A percentile compares a stretch with the other conserved stretches of the same genome.
Evolutionary conservation across 1,140 invertebrate genomes (phyloP).

Genomic region (Tachypleus tridentatus): DNA sequence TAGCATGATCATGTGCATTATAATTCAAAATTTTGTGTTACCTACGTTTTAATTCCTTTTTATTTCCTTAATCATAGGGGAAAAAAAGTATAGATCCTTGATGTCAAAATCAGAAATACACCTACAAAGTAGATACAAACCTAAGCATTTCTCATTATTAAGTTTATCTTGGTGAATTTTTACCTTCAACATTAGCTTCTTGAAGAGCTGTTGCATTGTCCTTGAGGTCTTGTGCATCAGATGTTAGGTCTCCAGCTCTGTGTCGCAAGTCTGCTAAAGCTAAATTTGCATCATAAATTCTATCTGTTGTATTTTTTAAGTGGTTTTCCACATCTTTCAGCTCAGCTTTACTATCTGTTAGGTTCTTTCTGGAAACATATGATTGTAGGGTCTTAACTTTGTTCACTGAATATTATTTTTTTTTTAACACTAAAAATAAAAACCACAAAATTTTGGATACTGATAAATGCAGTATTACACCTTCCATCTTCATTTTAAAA

Average conservation of each 20-base stretch:
- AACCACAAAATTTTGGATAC: no score
- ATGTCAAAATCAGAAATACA: no score
- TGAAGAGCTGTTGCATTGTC: slow-evolving; percentile 80
- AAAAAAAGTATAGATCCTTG: no score
- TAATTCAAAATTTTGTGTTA: no score
- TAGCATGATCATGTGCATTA: no score
- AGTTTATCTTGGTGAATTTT: neutral
- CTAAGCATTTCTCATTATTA: neutral
- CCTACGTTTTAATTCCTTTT: no score
- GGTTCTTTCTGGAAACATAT: slow-evolving; percentile 34
- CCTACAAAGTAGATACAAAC: neutral
- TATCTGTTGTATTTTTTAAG: slow-evolving; percentile 59
- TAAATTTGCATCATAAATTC: slow-evolving; percentile 62
- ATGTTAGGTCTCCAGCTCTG: slow-evolving; percentile 56
- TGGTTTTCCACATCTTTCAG: slow-evolving; percentile 47
- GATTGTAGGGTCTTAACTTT: neutral
- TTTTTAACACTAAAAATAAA: no score
- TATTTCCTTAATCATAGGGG: no score
- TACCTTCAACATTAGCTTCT: slow-evolving; percentile 83
- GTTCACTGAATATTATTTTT: no score
- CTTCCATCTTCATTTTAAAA: no score
- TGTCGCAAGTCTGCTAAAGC: slow-evolving; percentile 58
- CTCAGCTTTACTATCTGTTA: slow-evolving; percentile 41
- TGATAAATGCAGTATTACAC: neutral
- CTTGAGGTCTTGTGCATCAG: slow-evolving; percentile 57